Evolutionary conservation across 2,113 vertebrate genomes (phyloP).

Genomic region (Vulpes lagopus): DNA sequence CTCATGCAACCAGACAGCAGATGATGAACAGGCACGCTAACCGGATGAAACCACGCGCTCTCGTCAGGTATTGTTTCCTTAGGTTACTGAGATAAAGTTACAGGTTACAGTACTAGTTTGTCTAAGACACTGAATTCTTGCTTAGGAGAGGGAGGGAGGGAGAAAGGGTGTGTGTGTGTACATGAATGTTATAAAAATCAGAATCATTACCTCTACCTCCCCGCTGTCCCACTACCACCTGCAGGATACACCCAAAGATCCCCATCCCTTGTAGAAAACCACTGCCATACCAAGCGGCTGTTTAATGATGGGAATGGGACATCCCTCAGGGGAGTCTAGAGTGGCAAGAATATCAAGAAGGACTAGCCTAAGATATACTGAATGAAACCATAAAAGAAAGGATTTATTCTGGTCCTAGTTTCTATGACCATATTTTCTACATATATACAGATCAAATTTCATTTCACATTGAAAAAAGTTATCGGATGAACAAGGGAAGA

Average conservation of each 20-base stretch:
- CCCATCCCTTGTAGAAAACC: not conserved
- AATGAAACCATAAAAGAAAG: slow-evolving; percentile 8
- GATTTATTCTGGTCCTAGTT: not conserved
- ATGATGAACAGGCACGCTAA: not conserved
- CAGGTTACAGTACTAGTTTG: not conserved
- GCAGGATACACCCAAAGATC: not conserved
- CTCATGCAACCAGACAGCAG: not conserved
- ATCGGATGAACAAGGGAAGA: not conserved
- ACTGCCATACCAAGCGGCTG: not conserved
- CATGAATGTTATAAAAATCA: not conserved
- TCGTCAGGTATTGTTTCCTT: not conserved
- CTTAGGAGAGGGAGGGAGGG: not conserved
- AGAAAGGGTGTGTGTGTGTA: not conserved
- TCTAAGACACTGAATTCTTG: not conserved
- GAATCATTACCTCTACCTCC: not conserved
- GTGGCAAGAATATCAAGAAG: not conserved
- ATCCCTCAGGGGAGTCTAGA: not conserved
- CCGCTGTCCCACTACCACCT: not conserved
- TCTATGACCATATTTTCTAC: not conserved
- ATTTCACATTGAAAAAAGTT: slow-evolving; percentile 33
- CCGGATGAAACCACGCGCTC: not conserved
- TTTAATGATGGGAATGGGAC: not conserved
- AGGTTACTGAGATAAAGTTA: not conserved
- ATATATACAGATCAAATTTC: not conserved
- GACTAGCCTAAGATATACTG: not conserved